Percentiles rank a stretch among this genome's conserved stretches.
These are phyloP conservation scores for Drosophila littoralis DNA, from an alignment of 1,140 invertebrate species.

Conservation along the genomic window DNA sequence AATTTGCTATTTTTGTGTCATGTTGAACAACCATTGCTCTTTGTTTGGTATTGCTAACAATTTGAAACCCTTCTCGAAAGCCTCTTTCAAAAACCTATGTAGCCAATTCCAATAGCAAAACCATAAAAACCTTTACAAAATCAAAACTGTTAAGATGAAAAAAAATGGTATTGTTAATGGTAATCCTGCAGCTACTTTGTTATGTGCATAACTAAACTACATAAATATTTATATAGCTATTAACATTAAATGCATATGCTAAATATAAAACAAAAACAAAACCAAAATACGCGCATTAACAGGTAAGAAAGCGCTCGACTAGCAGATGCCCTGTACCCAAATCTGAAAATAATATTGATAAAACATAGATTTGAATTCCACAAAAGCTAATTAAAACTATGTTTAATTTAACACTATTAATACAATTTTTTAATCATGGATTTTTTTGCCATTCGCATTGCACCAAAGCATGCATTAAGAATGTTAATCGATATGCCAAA, in stretches of 20 bases:
- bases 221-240: conserved; percentile 76
- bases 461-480: too few relatives aligned
- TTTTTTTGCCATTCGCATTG: too few relatives aligned
- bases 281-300: conserved; percentile 17
- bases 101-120: conserved; percentile 29
- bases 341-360: not conserved
- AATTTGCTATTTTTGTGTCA: not conserved
- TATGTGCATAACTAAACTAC: conserved; percentile 64
- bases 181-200: conserved; percentile 74
- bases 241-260: conserved; percentile 57
- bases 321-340: conserved; percentile 22
- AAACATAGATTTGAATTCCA: too few relatives aligned
- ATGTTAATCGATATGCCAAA: not conserved
- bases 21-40: conserved; percentile 22
- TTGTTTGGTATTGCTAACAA: conserved; percentile 15
- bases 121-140: not conserved
- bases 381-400: too few relatives aligned
- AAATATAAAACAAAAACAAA: conserved; percentile 23
- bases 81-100: conserved; percentile 8
- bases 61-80: conserved; percentile 8
- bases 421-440: not conserved
- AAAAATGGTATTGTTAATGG: conserved; percentile 63
- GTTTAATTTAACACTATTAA: too few relatives aligned
- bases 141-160: conserved; percentile 21
- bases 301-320: conserved; percentile 12